Evolutionary conservation across 2,113 vertebrate genomes (phyloP).

Genomic region (Dasypus novemcinctus): DNA sequence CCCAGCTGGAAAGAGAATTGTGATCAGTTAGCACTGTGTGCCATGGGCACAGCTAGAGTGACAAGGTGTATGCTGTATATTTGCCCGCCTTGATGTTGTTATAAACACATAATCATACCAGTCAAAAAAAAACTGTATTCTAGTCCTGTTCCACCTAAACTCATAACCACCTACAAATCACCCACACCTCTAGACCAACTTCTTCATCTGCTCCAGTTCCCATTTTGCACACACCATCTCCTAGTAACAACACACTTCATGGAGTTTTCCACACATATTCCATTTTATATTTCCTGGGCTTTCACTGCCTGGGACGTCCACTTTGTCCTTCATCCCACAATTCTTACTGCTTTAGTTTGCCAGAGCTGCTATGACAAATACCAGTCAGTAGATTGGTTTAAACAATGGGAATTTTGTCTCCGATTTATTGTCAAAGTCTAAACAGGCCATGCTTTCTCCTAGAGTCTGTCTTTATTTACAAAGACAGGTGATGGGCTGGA

Average conservation of each 20-base stretch:
- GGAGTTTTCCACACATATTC: not conserved
- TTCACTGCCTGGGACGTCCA: not conserved
- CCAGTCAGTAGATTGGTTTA: too few species aligned
- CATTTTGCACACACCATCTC: not conserved
- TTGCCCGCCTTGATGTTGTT: not conserved
- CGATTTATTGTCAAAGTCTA: too few species aligned
- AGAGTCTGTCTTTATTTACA: too few species aligned
- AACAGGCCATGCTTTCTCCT: too few species aligned
- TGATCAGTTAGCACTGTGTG: not conserved
- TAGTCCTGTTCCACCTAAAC: not conserved
- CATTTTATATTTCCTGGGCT: not conserved
- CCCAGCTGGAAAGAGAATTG: not conserved
- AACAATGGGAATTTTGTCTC: too few species aligned
- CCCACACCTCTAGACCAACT: not conserved
- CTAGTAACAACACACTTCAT: not conserved
- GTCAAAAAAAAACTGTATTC: not conserved
- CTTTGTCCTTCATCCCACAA: not conserved
- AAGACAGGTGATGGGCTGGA: not conserved
- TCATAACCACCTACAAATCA: not conserved
- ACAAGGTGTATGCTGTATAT: not conserved
- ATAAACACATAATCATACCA: not conserved
- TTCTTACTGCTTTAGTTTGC: not conserved
- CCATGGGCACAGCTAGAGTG: not conserved
- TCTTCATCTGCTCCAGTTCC: not conserved
- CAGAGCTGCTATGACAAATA: too few species aligned